Conservation (phyloP, 2,113 vertebrate genomes). For the Vireo altiloquus region DNA sequence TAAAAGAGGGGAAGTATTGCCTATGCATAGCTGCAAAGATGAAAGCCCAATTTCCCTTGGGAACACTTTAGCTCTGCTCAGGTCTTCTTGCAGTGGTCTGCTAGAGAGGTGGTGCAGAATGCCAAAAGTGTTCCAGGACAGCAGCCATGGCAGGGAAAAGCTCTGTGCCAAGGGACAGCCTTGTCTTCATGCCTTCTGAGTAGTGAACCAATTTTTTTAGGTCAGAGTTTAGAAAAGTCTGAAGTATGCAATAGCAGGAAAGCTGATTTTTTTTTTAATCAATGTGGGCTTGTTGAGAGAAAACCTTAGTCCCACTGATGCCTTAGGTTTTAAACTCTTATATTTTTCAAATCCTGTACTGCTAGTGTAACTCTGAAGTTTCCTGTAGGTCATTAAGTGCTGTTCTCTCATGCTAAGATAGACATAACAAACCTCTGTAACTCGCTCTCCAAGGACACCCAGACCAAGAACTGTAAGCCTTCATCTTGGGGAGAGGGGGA, state of each 20-base stretch:
- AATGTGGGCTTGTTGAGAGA: background rate
- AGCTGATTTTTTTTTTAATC: background rate
- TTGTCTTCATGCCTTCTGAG: background rate
- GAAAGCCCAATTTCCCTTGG: background rate
- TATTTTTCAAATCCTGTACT: no score
- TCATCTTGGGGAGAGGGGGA: no score
- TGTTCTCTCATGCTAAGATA: no score
- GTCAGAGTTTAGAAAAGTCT: background rate
- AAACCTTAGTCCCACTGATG: background rate
- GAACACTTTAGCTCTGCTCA: background rate
- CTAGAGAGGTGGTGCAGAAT: background rate
- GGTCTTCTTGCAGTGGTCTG: background rate
- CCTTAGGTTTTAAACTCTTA: no score
- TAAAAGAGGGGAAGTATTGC: background rate
- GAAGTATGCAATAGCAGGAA: background rate
- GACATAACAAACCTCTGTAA: no score
- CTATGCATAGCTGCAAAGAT: background rate
- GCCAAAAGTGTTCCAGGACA: background rate
- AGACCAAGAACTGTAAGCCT: no score
- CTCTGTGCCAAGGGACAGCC: background rate
- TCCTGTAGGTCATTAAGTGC: no score
- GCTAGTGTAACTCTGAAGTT: no score
- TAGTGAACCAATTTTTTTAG: background rate
- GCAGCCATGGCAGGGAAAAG: background rate
- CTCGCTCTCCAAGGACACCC: no score